These are phyloP conservation scores for Anarrhichthys ocellatus DNA, from an alignment of 2,113 vertebrate species.

Conservation along the genomic window DNA sequence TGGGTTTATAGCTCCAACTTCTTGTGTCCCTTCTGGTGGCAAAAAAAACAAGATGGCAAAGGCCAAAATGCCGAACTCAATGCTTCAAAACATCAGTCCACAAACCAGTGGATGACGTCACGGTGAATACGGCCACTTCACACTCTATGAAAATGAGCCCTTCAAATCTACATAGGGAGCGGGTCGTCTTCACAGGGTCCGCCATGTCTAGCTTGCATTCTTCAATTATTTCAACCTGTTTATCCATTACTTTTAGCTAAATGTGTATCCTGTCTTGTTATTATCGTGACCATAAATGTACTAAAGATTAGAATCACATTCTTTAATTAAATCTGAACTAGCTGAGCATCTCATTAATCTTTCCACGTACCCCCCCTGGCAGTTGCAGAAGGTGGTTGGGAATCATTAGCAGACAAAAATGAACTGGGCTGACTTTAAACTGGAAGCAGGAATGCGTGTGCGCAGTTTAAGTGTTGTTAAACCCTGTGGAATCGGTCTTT, in stretches of 20 bases:
- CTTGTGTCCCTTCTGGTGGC: background rate
- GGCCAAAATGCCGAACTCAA: background rate
- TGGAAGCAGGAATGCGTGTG: constrained; percentile 49
- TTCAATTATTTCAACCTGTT: background rate
- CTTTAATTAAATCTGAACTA: background rate
- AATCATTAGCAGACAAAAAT: constrained; percentile 21
- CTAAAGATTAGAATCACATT: background rate
- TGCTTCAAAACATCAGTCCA: background rate
- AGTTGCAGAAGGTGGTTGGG: constrained; percentile 1
- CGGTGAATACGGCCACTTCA: background rate
- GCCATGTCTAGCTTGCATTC: no score
- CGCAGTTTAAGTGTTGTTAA: constrained; percentile 68
- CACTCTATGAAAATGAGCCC: background rate
- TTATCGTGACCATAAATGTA: background rate
- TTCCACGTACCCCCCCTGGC: background rate
- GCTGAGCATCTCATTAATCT: background rate
- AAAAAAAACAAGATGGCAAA: background rate
- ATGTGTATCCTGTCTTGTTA: background rate
- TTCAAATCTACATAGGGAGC: background rate
- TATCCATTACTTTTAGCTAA: background rate
- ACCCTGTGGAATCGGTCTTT: constrained; percentile 67
- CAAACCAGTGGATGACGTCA: background rate
- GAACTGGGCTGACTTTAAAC: constrained; percentile 30
- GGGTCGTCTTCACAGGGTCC: no score
- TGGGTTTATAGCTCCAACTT: no score